These are phyloP conservation scores for Delphinapterus leucas DNA, from an alignment of 2,113 vertebrate genomes.

Conservation along the genomic window DNA sequence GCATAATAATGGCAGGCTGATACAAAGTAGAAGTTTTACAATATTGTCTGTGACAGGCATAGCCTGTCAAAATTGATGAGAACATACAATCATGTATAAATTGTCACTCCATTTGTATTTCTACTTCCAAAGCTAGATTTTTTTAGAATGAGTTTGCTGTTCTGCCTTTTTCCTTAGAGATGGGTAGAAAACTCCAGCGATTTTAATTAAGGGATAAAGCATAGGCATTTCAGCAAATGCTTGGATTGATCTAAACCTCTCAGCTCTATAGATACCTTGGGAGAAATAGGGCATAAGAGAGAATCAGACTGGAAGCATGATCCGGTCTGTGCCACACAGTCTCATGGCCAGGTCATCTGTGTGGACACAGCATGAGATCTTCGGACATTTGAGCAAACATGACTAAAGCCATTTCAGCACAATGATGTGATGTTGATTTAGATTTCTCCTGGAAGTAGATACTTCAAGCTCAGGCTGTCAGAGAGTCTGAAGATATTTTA, in stretches of 20 bases:
- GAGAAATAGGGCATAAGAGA: not conserved
- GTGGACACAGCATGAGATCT: rapidly evolving
- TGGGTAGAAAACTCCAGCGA: not conserved
- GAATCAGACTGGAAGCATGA: rapidly evolving
- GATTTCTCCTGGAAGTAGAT: not conserved
- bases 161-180: not conserved
- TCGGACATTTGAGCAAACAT: rapidly evolving
- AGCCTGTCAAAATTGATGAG: not conserved
- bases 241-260: not conserved
- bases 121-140: not conserved
- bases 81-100: not conserved
- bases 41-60: not conserved
- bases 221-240: not conserved
- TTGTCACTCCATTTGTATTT: not conserved
- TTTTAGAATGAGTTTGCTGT: not conserved
- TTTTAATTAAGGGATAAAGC: not conserved
- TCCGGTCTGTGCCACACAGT: no score
- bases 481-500: not conserved
- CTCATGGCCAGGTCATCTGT: rapidly evolving
- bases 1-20: not conserved
- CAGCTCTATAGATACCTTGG: not conserved
- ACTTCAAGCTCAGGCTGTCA: not conserved
- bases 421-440: not conserved
- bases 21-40: not conserved
- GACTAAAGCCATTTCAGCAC: not conserved